phyloP scores from a whole-genome alignment of 2,888 invertebrate species.

The Polymixis lichenea region DNA sequence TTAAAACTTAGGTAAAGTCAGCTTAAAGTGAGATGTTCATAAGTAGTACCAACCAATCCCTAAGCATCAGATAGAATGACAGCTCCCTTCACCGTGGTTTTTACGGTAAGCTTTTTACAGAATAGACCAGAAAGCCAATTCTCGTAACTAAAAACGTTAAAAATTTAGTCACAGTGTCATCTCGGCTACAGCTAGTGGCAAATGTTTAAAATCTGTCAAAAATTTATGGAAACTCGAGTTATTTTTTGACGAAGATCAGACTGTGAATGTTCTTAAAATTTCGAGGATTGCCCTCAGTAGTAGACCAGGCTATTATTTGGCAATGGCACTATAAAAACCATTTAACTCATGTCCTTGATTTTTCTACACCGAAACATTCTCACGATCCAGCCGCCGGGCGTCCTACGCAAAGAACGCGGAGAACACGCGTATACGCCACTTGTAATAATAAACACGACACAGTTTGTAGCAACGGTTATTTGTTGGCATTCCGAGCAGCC shows the following conservation, averaged over 20 bases:
- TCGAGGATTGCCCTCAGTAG: too few species aligned
- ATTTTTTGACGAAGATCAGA: too few species aligned
- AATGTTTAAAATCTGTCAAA: too few species aligned
- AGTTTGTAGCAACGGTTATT: conserved; percentile 42
- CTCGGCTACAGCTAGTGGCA: too few species aligned
- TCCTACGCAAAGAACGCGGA: conserved; percentile 41
- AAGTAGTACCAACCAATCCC: too few species aligned
- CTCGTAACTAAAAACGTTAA: too few species aligned
- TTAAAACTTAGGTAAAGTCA: background rate
- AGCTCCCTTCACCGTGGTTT: background rate
- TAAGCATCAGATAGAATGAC: background rate
- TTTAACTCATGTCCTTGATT: conserved; percentile 28
- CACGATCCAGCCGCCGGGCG: conserved; percentile 64
- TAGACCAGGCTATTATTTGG: background rate
- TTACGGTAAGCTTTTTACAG: background rate
- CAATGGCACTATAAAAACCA: background rate
- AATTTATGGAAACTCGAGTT: too few species aligned
- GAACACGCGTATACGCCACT: conserved; percentile 66
- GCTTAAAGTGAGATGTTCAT: background rate
- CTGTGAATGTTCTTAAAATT: too few species aligned
- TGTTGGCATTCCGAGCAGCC: conserved; percentile 53
- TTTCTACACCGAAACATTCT: conserved; percentile 61
- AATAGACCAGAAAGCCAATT: too few species aligned
- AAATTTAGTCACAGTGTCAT: too few species aligned
- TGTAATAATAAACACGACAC: conserved; percentile 79